Evolutionary conservation across 2,888 invertebrate species (phyloP), one percentile per base, ranked within the genome.

Genomic region (Meliscaeva auricollis): DNA sequence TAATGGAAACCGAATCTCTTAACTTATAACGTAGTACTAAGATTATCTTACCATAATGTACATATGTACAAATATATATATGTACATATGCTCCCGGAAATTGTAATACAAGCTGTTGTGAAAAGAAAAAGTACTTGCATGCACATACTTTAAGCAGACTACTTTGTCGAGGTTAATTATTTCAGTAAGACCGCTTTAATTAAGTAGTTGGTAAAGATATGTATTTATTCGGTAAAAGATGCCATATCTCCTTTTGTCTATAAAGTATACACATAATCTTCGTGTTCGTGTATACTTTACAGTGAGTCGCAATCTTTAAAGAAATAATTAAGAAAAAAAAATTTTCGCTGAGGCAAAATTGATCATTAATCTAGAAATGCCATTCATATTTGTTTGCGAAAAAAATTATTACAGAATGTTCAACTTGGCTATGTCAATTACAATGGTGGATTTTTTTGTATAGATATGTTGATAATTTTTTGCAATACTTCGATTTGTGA

Each of bases 101-200:
- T 66, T 73, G 32, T 64, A 79, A 68, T 30, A 48, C 5, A 26
- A 44, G 1, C 6, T 17, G 7, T 9, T 52, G 41, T 38, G 50
- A 30, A 75, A 75, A 81, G 80, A 56, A 70, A 75, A 56, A 75
- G 75, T 54, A 52, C 9, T 30, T n/a, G 32, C 8, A 17, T 35
- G 35, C 20, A 13, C 9, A 17, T 50, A 48, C 50, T 50, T 1
- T 7, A 26, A 7, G 6, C 13, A 26, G 6, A 22, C 3, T 3
- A 50, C 17, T 22, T 50, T 44, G 52, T 66, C 35, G 35, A 54
- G 48, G 62, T 82, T 76, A 72, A 69, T 80, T 52, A 74, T 30
- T 69, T 69, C 9, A 26, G 26, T 52, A 69, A 62, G 60, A 52
- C 38, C n/a, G 13, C 58, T 58, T 73, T 75, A 74, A 80, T 80